Percentiles rank a stretch among this genome's conserved stretches.
These are phyloP conservation scores for Nomada lathburiana DNA, from an alignment of 2,888 invertebrate species.

Conservation along the genomic window DNA sequence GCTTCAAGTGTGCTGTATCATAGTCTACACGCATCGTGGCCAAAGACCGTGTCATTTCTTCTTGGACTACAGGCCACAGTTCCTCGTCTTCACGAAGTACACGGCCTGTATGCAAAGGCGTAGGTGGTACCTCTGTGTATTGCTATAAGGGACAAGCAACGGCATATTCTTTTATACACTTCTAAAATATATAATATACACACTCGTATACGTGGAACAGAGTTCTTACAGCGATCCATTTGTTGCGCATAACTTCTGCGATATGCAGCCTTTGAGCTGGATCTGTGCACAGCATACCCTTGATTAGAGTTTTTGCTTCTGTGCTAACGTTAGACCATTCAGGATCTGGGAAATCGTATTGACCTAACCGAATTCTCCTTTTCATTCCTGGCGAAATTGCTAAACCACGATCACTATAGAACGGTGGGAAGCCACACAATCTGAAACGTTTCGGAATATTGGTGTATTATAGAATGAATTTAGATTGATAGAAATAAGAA, in stretches of 20 bases:
- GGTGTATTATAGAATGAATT: background rate
- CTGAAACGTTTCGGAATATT: conserved; percentile 76
- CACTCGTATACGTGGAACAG: background rate
- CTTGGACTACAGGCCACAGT: conserved; percentile 98
- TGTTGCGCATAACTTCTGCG: conserved; percentile 94
- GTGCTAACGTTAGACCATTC: conserved; percentile 98
- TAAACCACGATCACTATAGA: conserved; percentile 98
- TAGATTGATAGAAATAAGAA: background rate
- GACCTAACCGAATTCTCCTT: conserved; percentile 96
- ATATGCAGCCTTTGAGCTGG: conserved; percentile 95
- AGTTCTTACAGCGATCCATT: conserved; percentile 92
- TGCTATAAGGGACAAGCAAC: conserved; percentile 82
- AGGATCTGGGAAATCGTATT: conserved; percentile 98
- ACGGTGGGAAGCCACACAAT: conserved; percentile 99
- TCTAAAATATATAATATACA: background rate
- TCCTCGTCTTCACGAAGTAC: conserved; percentile 96
- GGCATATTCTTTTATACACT: background rate
- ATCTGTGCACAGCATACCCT: conserved; percentile 97
- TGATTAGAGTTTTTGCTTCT: conserved; percentile 98
- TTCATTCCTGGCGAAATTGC: conserved; percentile 99
- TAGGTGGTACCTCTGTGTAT: conserved; percentile 96
- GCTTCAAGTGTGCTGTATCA: conserved; percentile 95
- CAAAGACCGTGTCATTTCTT: conserved; percentile 98
- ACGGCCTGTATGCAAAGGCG: conserved; percentile 95
- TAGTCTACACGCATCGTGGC: conserved; percentile 99